Evolutionary conservation across 2,888 invertebrate species (phyloP), one percentile per base, ranked within the genome.

Genomic region (Idaea straminata): DNA sequence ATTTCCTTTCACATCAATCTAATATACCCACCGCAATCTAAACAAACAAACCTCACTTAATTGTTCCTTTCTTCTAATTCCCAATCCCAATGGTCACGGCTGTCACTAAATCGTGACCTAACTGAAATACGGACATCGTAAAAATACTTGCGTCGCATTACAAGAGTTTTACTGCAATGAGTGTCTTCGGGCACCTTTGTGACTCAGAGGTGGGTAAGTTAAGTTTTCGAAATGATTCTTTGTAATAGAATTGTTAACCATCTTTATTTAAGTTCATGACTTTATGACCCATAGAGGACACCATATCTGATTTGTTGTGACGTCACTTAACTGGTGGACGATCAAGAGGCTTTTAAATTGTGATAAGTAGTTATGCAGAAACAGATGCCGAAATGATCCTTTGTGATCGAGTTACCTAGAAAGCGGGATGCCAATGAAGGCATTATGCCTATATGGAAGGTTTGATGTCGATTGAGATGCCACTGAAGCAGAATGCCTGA

Each of bases 111-210:
- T 71, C 70, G 70, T 71, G 67, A 71, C 69, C 72, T 72, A 72
- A 64, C 65, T 72, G 66, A 68, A 65, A 64, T 59, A 36, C 61
- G 59, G 64, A 65, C 62, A 61, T 66, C 69, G 69, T 72, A 71
- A 74, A 74, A 74, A 74, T 73, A 69, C 72, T 70, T 69, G 71
- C 72, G 74, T 73, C 74, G 73, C 73, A 65, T 73, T 70, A 70
- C 71, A 65, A 64, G 63, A 47, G 70, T 73, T 73, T 73, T 72
- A 73, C 72, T 73, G 70, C 62, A 59, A 63, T 63, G 72, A 47
- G 47, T 47, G 47, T 47, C 47, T 47, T 47, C 47, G 47, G 47
- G 10, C 47, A 10, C 6, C 47, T 47, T 47, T 47, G 47, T 47
- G 47, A 47, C 13, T 47, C 47, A 47, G 10, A 7, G 3, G 47